phyloP scores from a whole-genome alignment of 30 jellyfish, hydroid and myxozoan species.

The Aurelia aurita complex sp. Pacific region DNA sequence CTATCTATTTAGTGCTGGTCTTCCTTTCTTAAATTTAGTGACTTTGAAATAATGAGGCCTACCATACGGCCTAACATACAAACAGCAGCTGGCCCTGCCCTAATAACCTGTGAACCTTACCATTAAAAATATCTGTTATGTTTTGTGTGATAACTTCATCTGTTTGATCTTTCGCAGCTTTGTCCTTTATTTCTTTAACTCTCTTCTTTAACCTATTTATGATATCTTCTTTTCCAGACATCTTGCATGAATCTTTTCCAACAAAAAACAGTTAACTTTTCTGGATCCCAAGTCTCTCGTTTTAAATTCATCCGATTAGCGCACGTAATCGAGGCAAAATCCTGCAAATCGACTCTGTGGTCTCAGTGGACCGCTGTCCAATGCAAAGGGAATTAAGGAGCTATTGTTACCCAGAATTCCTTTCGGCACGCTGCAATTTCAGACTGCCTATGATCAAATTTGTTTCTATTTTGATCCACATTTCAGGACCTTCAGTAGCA shows the following conservation, averaged over 20 bases:
- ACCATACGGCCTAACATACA: neutral
- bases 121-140: constrained; percentile 43
- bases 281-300: no score
- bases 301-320: constrained; percentile 10
- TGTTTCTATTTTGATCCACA: no score
- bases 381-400: no score
- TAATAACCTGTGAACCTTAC: neutral
- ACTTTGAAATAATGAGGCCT: no score
- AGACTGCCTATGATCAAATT: no score
- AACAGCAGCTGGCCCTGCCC: neutral
- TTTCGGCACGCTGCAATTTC: no score
- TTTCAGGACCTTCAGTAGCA: no score
- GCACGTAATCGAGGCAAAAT: neutral
- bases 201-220: constrained; percentile 24
- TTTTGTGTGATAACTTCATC: constrained; percentile 39
- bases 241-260: neutral
- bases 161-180: constrained; percentile 36
- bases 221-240: constrained; percentile 17
- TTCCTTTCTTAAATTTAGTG: no score
- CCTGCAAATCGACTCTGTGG: neutral
- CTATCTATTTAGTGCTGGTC: no score
- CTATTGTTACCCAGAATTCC: no score
- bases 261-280: no score
- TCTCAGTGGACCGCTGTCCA: no score
- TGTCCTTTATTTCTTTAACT: constrained; percentile 22